These are phyloP conservation scores for Lota lota DNA, from an alignment of 2,113 vertebrate genomes.

Conservation along the genomic window DNA sequence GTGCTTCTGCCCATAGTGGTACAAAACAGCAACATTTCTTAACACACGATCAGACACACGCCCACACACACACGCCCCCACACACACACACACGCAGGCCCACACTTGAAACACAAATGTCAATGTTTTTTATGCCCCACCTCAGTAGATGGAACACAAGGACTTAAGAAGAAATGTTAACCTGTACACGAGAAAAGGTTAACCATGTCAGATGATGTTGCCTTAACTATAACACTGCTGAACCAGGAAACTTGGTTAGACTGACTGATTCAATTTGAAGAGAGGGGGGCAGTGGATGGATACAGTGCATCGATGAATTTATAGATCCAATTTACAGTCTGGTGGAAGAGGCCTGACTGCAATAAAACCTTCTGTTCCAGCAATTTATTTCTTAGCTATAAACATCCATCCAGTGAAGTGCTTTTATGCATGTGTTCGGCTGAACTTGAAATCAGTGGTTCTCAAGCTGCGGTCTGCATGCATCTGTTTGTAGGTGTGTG, in stretches of 20 bases:
- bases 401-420: background rate
- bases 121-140: too few relatives aligned
- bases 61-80: too few relatives aligned
- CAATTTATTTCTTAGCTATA: background rate
- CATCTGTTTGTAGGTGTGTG: too few relatives aligned
- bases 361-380: background rate
- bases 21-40: too few relatives aligned
- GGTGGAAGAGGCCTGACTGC: background rate
- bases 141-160: too few relatives aligned
- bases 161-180: background rate
- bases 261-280: slow-evolving; percentile 25
- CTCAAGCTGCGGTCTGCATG: background rate
- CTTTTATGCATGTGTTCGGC: background rate
- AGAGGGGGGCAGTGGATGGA: background rate
- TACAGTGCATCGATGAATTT: slow-evolving; percentile 8
- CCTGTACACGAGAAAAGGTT: slow-evolving; percentile 10
- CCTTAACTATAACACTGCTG: slow-evolving; percentile 12
- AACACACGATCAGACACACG: too few relatives aligned
- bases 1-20: too few relatives aligned
- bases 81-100: too few relatives aligned
- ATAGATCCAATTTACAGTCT: slow-evolving; percentile 8
- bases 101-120: too few relatives aligned
- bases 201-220: slow-evolving; percentile 34
- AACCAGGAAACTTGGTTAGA: slow-evolving; percentile 31
- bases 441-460: background rate